Evolutionary conservation across 1,140 invertebrate species (phyloP).

Genomic region (Magallana ariakensis): DNA sequence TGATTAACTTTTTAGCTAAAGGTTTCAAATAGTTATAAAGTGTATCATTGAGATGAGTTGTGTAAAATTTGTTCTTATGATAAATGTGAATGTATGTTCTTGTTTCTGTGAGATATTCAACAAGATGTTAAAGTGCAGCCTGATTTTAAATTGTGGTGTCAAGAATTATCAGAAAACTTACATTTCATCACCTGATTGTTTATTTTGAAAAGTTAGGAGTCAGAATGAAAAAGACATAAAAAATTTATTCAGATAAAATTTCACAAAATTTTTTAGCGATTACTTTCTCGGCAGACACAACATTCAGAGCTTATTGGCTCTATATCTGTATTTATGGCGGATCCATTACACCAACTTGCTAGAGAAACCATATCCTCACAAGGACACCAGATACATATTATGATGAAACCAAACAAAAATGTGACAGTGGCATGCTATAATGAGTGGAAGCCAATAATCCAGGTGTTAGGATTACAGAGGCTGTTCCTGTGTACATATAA

Average conservation of each 20-base stretch:
- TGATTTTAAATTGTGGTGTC: background rate
- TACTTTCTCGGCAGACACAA: background rate
- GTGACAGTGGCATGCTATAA: conserved; percentile 35
- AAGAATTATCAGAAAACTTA: background rate
- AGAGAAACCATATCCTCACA: background rate
- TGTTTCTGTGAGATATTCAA: no score
- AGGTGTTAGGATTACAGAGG: conserved; percentile 8
- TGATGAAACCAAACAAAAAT: conserved; percentile 35
- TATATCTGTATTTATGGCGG: background rate
- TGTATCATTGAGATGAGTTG: no score
- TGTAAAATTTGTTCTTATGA: no score
- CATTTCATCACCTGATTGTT: conserved; percentile 12
- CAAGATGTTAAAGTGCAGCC: background rate
- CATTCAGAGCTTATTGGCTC: background rate
- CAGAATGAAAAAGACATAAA: background rate
- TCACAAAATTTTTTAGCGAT: background rate
- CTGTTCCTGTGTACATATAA: background rate
- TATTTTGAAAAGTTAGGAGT: background rate
- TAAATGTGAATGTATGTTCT: no score
- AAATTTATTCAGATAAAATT: background rate
- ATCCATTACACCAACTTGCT: background rate
- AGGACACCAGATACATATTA: conserved; percentile 18
- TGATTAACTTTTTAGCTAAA: no score
- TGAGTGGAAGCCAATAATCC: background rate
- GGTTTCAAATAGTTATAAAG: no score